phyloP scores from a whole-genome alignment of 2,888 invertebrate species.

The Ariolimax columbianus region DNA sequence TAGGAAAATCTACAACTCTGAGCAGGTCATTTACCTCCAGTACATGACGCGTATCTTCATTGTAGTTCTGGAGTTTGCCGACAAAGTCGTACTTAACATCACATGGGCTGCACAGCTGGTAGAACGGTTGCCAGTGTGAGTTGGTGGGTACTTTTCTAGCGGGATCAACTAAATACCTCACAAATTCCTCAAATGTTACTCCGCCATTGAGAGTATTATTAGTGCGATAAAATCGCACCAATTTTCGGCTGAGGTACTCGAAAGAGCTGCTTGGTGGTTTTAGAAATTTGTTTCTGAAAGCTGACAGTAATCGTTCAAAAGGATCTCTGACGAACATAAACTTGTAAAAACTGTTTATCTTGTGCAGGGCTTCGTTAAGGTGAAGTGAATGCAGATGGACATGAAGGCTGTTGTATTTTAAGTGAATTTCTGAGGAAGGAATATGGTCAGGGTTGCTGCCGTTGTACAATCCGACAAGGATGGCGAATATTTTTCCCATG shows the following conservation, averaged over 20 bases:
- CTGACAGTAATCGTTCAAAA: slow-evolving; percentile 92
- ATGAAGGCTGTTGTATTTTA: slow-evolving; percentile 59
- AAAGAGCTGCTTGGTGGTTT: slow-evolving; percentile 78
- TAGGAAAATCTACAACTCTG: slow-evolving; percentile 5
- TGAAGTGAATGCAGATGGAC: slow-evolving; percentile 61
- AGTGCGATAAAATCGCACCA: slow-evolving; percentile 87
- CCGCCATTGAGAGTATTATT: slow-evolving; percentile 88
- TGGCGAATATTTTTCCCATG: slow-evolving; percentile 93
- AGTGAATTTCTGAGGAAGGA: slow-evolving; percentile 64
- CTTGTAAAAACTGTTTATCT: slow-evolving; percentile 88
- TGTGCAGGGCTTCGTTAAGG: slow-evolving; percentile 83
- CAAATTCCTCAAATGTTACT: slow-evolving; percentile 87
- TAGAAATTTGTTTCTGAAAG: slow-evolving; percentile 91
- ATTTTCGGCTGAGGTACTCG: slow-evolving; percentile 82
- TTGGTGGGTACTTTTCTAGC: slow-evolving; percentile 81
- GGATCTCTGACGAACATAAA: slow-evolving; percentile 93
- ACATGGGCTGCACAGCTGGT: slow-evolving; percentile 91
- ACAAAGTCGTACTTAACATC: slow-evolving; percentile 91
- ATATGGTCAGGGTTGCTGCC: slow-evolving; percentile 63
- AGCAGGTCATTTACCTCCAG: slow-evolving; percentile 5
- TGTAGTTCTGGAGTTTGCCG: slow-evolving; percentile 91
- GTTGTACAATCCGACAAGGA: slow-evolving; percentile 83
- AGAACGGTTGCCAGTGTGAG: slow-evolving; percentile 93
- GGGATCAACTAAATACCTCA: slow-evolving; percentile 85
- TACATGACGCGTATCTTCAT: slow-evolving; percentile 85